A percentile compares a stretch with the other conserved stretches of the same genome.
These are phyloP conservation scores for Esox masquinongy DNA, from an alignment of 2,797 vertebrate genomes.

Conservation along the genomic window DNA sequence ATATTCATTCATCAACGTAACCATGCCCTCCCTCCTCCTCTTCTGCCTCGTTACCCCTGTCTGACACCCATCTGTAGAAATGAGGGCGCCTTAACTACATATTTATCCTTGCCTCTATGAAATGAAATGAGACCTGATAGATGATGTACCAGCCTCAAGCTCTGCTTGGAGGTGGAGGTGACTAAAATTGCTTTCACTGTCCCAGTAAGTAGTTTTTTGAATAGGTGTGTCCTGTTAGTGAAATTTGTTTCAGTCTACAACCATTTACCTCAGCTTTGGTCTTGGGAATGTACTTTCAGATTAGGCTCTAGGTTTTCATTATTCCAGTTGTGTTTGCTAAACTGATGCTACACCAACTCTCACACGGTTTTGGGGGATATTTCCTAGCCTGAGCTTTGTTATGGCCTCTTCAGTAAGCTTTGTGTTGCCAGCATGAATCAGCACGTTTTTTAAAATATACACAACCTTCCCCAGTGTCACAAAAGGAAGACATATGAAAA, in stretches of 20 bases:
- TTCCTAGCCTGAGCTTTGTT: neutral
- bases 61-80: neutral
- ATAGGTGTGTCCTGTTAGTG: neutral
- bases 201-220: neutral
- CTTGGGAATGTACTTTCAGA: neutral
- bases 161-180: too few relatives aligned
- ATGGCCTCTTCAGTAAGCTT: neutral
- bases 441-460: neutral
- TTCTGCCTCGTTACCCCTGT: neutral
- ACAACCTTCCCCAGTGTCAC: neutral
- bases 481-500: too few relatives aligned
- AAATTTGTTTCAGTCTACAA: neutral
- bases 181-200: too few relatives aligned
- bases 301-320: neutral
- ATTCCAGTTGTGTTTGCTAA: neutral
- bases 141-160: too few relatives aligned
- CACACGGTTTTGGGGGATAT: neutral
- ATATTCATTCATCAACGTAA: conserved; percentile 52
- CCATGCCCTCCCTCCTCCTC: conserved; percentile 2
- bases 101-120: neutral
- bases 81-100: neutral
- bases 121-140: neutral
- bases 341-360: neutral
- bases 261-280: neutral
- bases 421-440: neutral